Percentiles rank a stretch among this genome's conserved stretches.
These are phyloP conservation scores for Barnardius zonarius DNA, from an alignment of 2,113 vertebrate genomes.

Conservation along the genomic window DNA sequence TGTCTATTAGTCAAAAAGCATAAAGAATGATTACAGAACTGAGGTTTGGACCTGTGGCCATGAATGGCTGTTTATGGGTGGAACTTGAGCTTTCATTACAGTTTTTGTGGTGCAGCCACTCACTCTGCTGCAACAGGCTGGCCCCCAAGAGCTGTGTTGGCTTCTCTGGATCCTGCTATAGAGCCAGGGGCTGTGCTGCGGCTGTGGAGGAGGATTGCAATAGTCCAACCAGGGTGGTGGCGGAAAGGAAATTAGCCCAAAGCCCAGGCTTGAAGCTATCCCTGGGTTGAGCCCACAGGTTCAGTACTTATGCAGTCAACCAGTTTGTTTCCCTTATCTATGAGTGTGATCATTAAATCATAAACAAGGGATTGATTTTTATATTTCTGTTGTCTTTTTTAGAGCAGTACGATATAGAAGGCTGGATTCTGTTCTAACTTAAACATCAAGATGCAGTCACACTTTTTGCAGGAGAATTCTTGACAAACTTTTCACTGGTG, in stretches of 20 bases:
- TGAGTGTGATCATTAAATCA: not conserved
- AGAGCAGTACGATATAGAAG: not conserved
- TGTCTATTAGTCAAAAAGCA: not conserved
- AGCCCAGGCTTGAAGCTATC: not conserved
- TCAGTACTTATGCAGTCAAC: not conserved
- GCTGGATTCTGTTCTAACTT: not conserved
- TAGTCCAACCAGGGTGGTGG: rapidly evolving
- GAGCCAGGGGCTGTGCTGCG: not conserved
- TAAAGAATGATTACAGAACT: not conserved
- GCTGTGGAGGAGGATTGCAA: not conserved
- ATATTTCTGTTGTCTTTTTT: not conserved
- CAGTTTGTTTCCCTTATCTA: not conserved
- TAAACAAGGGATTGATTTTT: not conserved
- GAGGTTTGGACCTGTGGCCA: not conserved
- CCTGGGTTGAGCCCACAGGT: not conserved
- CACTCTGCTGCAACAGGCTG: not conserved
- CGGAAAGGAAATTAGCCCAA: not conserved
- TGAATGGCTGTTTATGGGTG: not conserved
- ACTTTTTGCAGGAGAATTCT: not conserved
- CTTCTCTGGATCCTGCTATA: not conserved
- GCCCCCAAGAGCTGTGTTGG: rapidly evolving
- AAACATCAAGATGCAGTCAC: not conserved
- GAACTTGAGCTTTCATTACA: not conserved
- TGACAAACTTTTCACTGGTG: not conserved
- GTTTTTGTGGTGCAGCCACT: not conserved